Evolutionary conservation across 2,888 invertebrate species (phyloP).

Genomic region (Corbicula japonica): DNA sequence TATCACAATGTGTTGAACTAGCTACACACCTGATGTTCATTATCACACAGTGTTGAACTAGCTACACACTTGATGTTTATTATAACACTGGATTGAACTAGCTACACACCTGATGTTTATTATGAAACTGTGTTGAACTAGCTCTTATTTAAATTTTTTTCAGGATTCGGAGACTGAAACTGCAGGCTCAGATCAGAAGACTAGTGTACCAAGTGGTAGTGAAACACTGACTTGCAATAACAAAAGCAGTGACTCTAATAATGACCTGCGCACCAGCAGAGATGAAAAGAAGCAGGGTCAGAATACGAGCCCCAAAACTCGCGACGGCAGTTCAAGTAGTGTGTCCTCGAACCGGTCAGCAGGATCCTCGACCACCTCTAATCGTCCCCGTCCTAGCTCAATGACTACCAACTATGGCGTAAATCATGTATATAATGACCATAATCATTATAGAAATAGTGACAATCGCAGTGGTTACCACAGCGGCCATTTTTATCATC

Average conservation of each 20-base stretch:
- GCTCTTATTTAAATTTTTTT: neutral
- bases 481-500: conserved; percentile 36
- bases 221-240: conserved; percentile 34
- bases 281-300: conserved; percentile 61
- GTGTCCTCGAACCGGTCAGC: conserved; percentile 78
- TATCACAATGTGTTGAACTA: too few species aligned
- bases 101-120: too few species aligned
- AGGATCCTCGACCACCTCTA: conserved; percentile 25
- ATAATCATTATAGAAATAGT: conserved; percentile 51
- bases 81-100: too few species aligned
- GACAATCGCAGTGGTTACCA: conserved; percentile 1
- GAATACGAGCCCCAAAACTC: conserved; percentile 63
- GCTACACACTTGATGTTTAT: too few species aligned
- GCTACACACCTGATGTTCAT: too few species aligned
- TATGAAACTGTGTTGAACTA: too few species aligned
- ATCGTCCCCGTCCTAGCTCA: conserved; percentile 36
- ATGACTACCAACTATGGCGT: conserved; percentile 54
- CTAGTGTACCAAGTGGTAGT: conserved; percentile 38
- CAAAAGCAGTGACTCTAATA: conserved; percentile 34
- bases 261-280: conserved; percentile 64
- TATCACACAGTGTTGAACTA: too few species aligned
- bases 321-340: conserved; percentile 81
- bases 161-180: conserved; percentile 64
- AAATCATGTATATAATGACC: conserved; percentile 56
- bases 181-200: conserved; percentile 47